A percentile compares a stretch with the other conserved stretches of the same genome.
Conservation (phyloP, 1,140 invertebrate species). For the Chymomyza costata region DNA sequence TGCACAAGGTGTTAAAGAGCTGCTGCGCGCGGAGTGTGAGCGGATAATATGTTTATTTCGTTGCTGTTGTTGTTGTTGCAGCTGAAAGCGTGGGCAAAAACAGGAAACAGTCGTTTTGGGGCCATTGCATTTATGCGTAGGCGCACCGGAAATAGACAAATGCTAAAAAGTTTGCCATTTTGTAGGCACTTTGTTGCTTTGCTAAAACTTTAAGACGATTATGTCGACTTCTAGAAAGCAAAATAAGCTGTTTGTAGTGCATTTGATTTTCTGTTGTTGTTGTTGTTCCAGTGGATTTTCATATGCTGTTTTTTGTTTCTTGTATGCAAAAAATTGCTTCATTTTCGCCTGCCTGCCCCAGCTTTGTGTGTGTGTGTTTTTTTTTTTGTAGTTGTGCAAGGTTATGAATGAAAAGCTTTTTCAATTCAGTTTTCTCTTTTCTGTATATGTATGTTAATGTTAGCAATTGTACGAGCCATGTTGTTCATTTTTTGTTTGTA, state of each 20-base stretch:
- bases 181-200: conserved; percentile 13
- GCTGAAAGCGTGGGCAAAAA: conserved; percentile 29
- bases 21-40: neutral
- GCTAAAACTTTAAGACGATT: conserved; percentile 37
- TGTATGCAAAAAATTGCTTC: conserved; percentile 10
- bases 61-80: conserved; percentile 42
- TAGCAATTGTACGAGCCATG: conserved; percentile 9
- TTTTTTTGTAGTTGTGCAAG: conserved; percentile 43
- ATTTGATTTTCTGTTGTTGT: conserved; percentile 1
- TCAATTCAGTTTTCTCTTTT: conserved; percentile 37
- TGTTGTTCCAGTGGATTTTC: conserved; percentile 1
- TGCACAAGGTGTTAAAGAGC: neutral
- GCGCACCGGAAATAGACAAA: conserved; percentile 5
- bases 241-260: conserved; percentile 2
- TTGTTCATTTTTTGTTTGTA: conserved; percentile 31
- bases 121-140: conserved; percentile 16
- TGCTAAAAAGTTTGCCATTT: too few relatives aligned
- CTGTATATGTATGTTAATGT: neutral
- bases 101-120: conserved; percentile 5
- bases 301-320: conserved; percentile 13
- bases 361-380: conserved; percentile 13
- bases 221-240: too few relatives aligned
- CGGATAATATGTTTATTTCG: conserved; percentile 13
- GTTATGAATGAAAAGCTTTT: conserved; percentile 72
- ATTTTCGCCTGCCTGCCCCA: conserved; percentile 11